These are phyloP conservation scores for Clarias magur DNA, from an alignment of 2,113 vertebrate genomes.

Conservation along the genomic window DNA sequence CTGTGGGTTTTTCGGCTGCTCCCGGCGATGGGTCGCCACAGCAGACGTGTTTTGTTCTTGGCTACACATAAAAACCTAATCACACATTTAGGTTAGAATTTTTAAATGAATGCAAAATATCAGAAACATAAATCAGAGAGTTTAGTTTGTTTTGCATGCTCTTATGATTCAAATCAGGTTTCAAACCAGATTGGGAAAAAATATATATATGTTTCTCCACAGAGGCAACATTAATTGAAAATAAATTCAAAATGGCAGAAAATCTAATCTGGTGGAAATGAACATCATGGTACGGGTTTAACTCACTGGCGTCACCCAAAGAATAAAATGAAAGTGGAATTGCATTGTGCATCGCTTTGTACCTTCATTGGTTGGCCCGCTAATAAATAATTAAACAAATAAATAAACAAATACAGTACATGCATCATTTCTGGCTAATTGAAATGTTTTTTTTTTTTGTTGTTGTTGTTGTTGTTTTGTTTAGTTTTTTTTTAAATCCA, in stretches of 20 bases:
- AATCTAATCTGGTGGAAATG: not conserved
- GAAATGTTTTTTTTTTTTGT: not conserved
- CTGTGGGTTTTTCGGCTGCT: too few species aligned
- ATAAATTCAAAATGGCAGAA: not conserved
- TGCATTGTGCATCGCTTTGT: not conserved
- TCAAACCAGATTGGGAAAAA: not conserved
- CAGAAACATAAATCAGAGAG: not conserved
- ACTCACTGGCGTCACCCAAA: not conserved
- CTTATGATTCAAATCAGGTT: not conserved
- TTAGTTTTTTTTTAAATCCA: constrained; percentile 22
- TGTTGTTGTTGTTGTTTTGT: too few species aligned
- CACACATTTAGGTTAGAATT: not conserved
- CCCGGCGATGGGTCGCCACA: too few species aligned
- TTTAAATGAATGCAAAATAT: not conserved
- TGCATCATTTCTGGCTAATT: not conserved
- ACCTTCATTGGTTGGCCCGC: not conserved
- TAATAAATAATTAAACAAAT: not conserved
- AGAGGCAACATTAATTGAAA: not conserved
- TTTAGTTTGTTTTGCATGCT: not conserved
- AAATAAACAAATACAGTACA: not conserved
- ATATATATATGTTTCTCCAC: not conserved
- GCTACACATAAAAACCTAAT: not conserved
- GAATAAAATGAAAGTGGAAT: not conserved
- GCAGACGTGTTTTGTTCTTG: not conserved
- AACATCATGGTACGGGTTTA: not conserved